Percentiles rank a stretch among this genome's conserved stretches.
Evolutionary conservation across 2,888 invertebrate species (phyloP).

Genomic region (Sinelater perroti): DNA sequence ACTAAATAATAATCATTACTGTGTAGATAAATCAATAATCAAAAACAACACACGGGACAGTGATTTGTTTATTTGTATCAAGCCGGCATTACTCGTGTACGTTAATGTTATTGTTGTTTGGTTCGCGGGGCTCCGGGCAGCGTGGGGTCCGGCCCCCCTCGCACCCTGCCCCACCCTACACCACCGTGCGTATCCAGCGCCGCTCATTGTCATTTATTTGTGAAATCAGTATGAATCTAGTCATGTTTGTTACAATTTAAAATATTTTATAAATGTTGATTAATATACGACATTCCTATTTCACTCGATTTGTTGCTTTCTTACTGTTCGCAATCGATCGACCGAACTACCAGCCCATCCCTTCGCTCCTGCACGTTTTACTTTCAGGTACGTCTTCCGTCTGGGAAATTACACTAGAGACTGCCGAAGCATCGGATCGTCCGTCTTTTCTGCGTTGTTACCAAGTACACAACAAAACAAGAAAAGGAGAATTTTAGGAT

Average conservation of each 20-base stretch:
- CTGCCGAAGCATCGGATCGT: too few relatives aligned
- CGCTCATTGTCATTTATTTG: constrained; percentile 62
- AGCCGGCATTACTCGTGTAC: constrained; percentile 55
- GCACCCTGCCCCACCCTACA: constrained; percentile 38
- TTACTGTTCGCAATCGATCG: too few relatives aligned
- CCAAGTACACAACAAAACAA: too few relatives aligned
- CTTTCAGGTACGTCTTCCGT: too few relatives aligned
- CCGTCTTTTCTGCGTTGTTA: constrained; percentile 2
- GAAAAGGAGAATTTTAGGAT: too few relatives aligned
- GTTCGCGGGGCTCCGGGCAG: constrained; percentile 62
- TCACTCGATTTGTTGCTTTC: constrained; percentile 47
- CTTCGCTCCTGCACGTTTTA: constrained; percentile 2
- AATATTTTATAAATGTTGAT: constrained; percentile 67
- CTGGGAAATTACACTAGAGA: too few relatives aligned
- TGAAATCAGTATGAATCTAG: constrained; percentile 65
- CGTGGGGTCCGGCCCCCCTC: constrained; percentile 63
- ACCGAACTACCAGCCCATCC: too few relatives aligned
- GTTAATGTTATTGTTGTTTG: constrained; percentile 61
- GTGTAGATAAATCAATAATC: constrained; percentile 63
- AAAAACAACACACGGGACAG: constrained; percentile 52
- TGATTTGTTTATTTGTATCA: constrained; percentile 55
- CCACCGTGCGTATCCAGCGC: constrained; percentile 54
- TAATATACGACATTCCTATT: constrained; percentile 66
- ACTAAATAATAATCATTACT: constrained; percentile 59
- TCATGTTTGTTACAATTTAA: constrained; percentile 66